phyloP scores from a whole-genome alignment of 2,888 invertebrate genomes.

The Helleia helle region DNA sequence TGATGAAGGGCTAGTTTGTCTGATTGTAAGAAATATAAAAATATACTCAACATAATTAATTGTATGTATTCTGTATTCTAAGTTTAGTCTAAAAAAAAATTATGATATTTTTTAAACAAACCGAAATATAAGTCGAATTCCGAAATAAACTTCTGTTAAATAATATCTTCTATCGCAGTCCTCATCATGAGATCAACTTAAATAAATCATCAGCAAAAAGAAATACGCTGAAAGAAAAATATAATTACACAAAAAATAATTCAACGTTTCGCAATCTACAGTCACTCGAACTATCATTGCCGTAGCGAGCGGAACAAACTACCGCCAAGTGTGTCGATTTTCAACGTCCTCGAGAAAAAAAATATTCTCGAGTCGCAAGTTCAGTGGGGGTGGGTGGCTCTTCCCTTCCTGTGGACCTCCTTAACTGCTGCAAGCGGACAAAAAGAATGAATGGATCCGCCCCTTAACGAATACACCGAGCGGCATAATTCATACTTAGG shows the following conservation, averaged over 20 bases:
- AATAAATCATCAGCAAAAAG: conserved; percentile 22
- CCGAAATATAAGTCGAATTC: not conserved
- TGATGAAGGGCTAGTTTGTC: no score
- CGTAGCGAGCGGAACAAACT: conserved; percentile 60
- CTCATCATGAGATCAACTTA: conserved; percentile 11
- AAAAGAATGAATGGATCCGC: conserved; percentile 74
- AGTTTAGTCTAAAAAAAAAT: no score
- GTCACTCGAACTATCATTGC: conserved; percentile 67
- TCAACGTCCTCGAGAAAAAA: conserved; percentile 66
- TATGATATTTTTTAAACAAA: not conserved
- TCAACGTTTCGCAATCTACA: conserved; percentile 38
- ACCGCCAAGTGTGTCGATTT: conserved; percentile 71
- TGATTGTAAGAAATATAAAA: no score
- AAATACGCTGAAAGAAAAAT: conserved; percentile 27
- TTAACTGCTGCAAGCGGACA: conserved; percentile 68
- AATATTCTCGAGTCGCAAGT: conserved; percentile 70
- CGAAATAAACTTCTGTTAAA: conserved; percentile 1
- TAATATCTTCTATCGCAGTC: conserved; percentile 4
- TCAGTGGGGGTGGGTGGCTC: conserved; percentile 43
- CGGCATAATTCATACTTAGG: conserved; percentile 74
- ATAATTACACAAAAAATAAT: conserved; percentile 38
- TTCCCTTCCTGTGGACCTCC: conserved; percentile 55
- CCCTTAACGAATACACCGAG: conserved; percentile 74
- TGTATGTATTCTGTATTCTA: no score
- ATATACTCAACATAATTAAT: no score